phyloP scores from a whole-genome alignment of 2,113 vertebrate species.

The Hypanus sabinus region DNA sequence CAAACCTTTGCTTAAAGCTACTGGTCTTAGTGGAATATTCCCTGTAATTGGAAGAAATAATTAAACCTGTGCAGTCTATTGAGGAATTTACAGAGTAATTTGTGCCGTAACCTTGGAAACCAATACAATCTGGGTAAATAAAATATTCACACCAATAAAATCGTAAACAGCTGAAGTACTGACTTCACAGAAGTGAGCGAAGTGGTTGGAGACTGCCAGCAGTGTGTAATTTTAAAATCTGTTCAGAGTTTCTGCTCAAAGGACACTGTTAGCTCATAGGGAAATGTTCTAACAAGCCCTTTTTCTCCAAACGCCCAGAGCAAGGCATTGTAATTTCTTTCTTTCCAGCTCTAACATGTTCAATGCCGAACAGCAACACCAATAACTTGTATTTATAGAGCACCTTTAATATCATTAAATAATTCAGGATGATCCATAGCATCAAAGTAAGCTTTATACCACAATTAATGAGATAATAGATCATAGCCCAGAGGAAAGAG shows the following conservation, averaged over 20 bases:
- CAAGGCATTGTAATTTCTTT: background rate
- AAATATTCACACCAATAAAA: background rate
- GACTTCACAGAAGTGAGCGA: background rate
- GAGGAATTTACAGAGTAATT: background rate
- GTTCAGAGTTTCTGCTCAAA: background rate
- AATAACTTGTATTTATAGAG: too few relatives aligned
- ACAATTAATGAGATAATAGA: too few relatives aligned
- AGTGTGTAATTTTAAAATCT: background rate
- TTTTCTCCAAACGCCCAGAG: background rate
- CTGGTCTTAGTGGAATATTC: background rate
- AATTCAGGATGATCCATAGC: too few relatives aligned
- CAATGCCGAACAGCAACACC: background rate
- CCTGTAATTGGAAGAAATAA: constrained; percentile 25
- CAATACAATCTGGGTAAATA: background rate
- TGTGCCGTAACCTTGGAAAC: constrained; percentile 13
- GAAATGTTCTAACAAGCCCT: background rate
- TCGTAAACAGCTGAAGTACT: background rate
- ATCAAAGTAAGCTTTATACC: too few relatives aligned
- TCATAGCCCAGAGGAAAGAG: too few relatives aligned
- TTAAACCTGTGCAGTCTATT: constrained; percentile 1
- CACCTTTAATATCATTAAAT: too few relatives aligned
- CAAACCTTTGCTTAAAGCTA: background rate
- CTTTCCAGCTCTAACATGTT: background rate
- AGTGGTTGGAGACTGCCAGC: constrained; percentile 13
- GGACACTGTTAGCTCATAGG: background rate